Base-by-base conservation (phyloP, 2,797 vertebrate species). In the Danio jaintianensis region DNA sequence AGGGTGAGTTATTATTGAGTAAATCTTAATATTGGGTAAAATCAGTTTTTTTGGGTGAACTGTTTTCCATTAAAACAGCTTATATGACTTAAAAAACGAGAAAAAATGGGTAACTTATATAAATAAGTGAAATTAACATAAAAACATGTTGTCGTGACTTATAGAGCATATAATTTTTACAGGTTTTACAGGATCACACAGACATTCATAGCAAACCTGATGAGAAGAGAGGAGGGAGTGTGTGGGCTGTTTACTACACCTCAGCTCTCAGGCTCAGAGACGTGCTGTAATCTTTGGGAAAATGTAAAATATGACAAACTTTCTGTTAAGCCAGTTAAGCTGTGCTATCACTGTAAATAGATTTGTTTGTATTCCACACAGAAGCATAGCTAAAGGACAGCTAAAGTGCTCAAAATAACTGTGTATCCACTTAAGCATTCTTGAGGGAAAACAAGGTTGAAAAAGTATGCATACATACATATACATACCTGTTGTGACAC, bases 231-330 rank as follows among this genome's bases (percentile, higher is more conserved):
- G 15, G 38, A 66, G 3, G 12, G 36, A 53, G 56, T 22, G 7
- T 71, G 12, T 68, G 40, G 52, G 45, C 42, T 67, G 58, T 53
- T 52, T 55, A 62, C 68, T 20, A 20, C 59, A 62, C 77, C 58
- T 71, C 15, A 70, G 36, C 66, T 52, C 36, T 52, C 66, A 70
- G 18, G 7, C 18, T 62, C 43, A 18, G 20, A 69, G 47, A 68
- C 53, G n/a, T n/a, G n/a, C n/a, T 12, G 40, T 78, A 69, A 70
- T 78, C 67, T 70, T 59, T 70, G 68, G 29, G 45, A 79, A 79
- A 52, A 79, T 62, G 3, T 53, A 1, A 79, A 79, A 71, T 53
- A 79, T 71, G 45, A 61, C 67, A 79, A 71, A 79, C 56, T 79
- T 70, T 78, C 43, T 42, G 9, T 10, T 79, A 53, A 79, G 29